Evolutionary conservation across 2,888 invertebrate species (phyloP), one percentile per base, ranked within the genome.

Genomic region (Campoletis raptor): DNA sequence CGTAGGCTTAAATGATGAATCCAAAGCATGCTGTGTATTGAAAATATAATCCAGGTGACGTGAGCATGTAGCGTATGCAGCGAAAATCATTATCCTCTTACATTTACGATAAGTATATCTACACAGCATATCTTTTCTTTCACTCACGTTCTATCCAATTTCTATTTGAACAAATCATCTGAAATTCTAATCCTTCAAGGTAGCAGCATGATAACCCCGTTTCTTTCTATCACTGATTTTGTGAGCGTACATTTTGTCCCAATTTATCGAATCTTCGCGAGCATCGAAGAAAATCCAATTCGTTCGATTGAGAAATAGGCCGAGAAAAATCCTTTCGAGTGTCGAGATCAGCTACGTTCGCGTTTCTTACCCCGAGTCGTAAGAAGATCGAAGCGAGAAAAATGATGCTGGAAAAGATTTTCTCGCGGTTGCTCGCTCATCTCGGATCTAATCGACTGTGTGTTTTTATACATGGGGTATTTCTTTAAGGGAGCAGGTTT

Each of bases 361-460:
- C 73, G 52, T 64, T 85, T 82, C 37, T 82, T 69, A 57, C 36
- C 79, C 61, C 67, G 12, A 24, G 21, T 12, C 66, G 70, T 85
- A 77, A 85, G 72, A 78, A 85, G 85, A 83, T 87, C 77, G 74
- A 78, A 73, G 74, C 74, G 67, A 70, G 69, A 57, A 83, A 70
- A 74, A 87, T 87, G 85, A 87, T 82, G 76, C 85, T 66, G 82
- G 76, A 82, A 85, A 85, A 74, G 84, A 84, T 81, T 81, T 87
- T 64, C 80, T 21, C 77, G 57, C 81, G 81, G 45, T 79, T 54
- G 70, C 82, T 79, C 40, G 24, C 81, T 66, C 10, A 36, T 57
- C 72, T 40, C 9, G 80, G 40, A 64, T 81, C 61, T 45, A 30
- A 15, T 10, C 54, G 10, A 48, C 6, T 37, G 21, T 54, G 37